Base-by-base conservation (phyloP, 2,113 vertebrate species). In the Bungarus multicinctus region DNA sequence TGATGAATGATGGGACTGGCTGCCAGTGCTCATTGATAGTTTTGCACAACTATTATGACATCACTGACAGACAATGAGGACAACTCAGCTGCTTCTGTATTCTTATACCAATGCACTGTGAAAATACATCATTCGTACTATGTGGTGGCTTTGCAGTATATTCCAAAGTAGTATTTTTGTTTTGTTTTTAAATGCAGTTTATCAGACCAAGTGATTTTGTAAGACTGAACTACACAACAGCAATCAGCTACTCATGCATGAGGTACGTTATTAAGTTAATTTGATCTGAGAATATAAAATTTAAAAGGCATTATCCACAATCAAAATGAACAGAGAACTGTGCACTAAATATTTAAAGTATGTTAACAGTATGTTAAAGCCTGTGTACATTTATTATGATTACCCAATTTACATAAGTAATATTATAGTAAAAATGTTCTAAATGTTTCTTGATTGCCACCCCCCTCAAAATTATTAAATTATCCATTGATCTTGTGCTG, bases 1-100 rank as follows among this genome's bases (percentile, higher is more conserved):
- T n/a, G 87, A 8, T 87, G 55, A 74, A 85, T 4, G 34, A 50
- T 53, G 2, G 87, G 47, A 30, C 90, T 93, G 25, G 25, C 55
- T 88, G 89, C 89, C 88, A 94, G 81, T 47, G 30, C 10, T 34
- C 47, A 95, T 18, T 89, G 89, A 47, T 87, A 90, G 45, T 81
- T 90, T 39, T 22, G 12, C 3, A 91, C 1, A 2, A 53, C 45
- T 43, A 69, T 92, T 87, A 45, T 30, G 43, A 53, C 85, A 92
- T 91, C 91, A 92, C 0, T 53, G 6, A 22, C 89, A 96, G 92
- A 90, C 95, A 92, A 93, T 94, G 91, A 86, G 93, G 92, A 95
- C 88, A 69, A 20, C 53, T 93, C 87, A 43, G 4, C 90, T 47
- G 34, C 90, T 86, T 8, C 2, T 0, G 7, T 8, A 11, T 25